Evolutionary conservation across 53 echinoderm and acorn worm species (phyloP).

Genomic region (Hippasteria phrygiana): DNA sequence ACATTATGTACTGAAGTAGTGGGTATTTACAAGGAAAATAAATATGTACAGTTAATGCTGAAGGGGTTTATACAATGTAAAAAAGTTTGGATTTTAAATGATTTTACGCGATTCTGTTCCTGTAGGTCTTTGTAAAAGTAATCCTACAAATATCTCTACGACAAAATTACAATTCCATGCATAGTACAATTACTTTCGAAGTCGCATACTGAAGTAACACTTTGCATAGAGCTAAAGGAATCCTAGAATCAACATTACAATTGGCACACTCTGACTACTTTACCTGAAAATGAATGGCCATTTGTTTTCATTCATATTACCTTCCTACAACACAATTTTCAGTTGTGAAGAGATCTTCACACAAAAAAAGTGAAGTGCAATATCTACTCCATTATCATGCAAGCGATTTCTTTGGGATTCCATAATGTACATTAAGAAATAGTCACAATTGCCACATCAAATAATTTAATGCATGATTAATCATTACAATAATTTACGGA

Average conservation of each 20-base stretch:
- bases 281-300: no score
- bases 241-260: no score
- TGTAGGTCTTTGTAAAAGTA: no score
- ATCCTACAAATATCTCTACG: no score
- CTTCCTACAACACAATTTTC: neutral
- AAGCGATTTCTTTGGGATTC: neutral
- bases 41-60: constrained; percentile 57
- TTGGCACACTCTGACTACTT: no score
- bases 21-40: constrained; percentile 23
- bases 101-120: neutral
- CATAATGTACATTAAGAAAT: neutral
- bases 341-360: neutral
- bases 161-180: no score
- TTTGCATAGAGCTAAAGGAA: no score
- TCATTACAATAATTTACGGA: neutral
- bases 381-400: neutral
- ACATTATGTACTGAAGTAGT: constrained; percentile 38
- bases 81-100: neutral
- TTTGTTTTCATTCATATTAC: no score
- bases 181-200: no score
- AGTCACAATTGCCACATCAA: neutral
- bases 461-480: neutral
- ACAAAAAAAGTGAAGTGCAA: neutral
- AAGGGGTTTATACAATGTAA: neutral
- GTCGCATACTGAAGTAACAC: no score